Percentiles rank a stretch among this genome's conserved stretches.
phyloP scores from a whole-genome alignment of 2,888 invertebrate species.

The Ceraclea dissimilis region DNA sequence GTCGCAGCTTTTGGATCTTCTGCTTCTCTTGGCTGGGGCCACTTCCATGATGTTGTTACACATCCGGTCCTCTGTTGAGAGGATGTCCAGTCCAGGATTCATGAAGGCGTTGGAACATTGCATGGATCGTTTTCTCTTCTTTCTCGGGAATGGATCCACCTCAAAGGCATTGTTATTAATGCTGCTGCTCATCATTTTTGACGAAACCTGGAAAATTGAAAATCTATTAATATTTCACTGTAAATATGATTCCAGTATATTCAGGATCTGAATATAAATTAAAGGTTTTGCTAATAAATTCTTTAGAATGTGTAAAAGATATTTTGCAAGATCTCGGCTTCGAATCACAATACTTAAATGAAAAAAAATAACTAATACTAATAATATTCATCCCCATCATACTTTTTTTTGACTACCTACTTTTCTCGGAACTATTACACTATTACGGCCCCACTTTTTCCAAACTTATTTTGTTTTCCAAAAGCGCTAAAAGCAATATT shows the following conservation, averaged over 20 bases:
- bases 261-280: neutral
- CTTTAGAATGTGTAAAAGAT: too few species aligned
- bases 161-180: conserved; percentile 44
- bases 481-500: too few species aligned
- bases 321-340: too few species aligned
- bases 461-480: too few species aligned
- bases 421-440: too few species aligned
- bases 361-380: too few species aligned
- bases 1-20: conserved; percentile 38
- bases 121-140: conserved; percentile 39
- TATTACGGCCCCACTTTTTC: too few species aligned
- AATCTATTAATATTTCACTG: neutral
- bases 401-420: too few species aligned
- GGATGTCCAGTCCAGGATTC: conserved; percentile 42
- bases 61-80: conserved; percentile 44
- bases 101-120: conserved; percentile 39
- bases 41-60: conserved; percentile 47
- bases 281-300: too few species aligned
- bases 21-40: conserved; percentile 39
- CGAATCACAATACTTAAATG: too few species aligned
- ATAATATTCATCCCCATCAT: too few species aligned
- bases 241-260: neutral
- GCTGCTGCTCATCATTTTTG: conserved; percentile 15
- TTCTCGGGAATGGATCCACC: conserved; percentile 35
- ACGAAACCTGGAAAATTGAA: neutral